phyloP scores from a whole-genome alignment of 2,797 vertebrate genomes.

The Notolabrus celidotus region DNA sequence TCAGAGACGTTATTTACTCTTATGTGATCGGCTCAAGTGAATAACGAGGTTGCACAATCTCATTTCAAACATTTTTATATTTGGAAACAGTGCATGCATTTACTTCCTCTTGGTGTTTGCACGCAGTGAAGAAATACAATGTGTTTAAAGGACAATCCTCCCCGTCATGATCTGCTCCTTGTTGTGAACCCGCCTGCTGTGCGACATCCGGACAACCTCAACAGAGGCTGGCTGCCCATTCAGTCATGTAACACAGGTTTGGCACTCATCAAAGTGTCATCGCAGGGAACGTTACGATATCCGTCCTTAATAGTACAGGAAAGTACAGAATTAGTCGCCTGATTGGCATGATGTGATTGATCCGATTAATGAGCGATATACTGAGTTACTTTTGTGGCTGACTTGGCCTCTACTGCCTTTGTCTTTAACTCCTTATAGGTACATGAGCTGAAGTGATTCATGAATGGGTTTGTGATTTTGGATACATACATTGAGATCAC shows the following conservation, averaged over 20 bases:
- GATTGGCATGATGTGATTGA: constrained; percentile 19
- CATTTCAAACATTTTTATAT: too few relatives aligned
- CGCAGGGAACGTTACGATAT: constrained; percentile 20
- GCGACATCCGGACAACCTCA: not conserved
- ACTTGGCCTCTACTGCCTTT: not conserved
- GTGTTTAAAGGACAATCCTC: not conserved
- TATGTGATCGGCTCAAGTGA: too few relatives aligned
- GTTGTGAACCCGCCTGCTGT: not conserved
- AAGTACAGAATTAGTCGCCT: constrained; percentile 28
- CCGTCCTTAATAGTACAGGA: not conserved
- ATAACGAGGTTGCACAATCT: too few relatives aligned
- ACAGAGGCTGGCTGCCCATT: not conserved
- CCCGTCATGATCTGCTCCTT: not conserved
- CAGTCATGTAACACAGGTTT: constrained; percentile 23
- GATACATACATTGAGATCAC: not conserved
- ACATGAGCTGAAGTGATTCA: not conserved
- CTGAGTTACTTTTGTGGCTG: not conserved
- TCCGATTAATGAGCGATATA: constrained; percentile 5
- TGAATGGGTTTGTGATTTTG: not conserved
- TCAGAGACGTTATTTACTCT: not conserved
- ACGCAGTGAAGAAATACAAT: too few relatives aligned
- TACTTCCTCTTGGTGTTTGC: too few relatives aligned
- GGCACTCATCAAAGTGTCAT: constrained; percentile 14
- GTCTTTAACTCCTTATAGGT: constrained; percentile 1
- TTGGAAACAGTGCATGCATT: too few relatives aligned